Evolutionary conservation across 2,888 invertebrate genomes (phyloP), one percentile per base, ranked within the genome.

Genomic region (Tethea ocularis): DNA sequence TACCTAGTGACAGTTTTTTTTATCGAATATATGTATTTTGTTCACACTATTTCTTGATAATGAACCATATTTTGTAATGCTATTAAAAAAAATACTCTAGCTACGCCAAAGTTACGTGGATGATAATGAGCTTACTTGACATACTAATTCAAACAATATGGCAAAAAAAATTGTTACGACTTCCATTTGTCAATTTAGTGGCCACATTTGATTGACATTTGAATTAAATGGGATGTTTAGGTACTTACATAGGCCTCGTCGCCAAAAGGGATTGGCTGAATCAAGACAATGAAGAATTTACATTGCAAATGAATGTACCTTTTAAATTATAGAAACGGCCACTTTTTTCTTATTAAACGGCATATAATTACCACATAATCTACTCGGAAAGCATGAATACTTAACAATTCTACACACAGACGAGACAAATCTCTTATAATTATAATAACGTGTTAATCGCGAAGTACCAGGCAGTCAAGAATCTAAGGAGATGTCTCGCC

Each of bases 361-460:
- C 46, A 20, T 46, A 46, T 46, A 46, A 46, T 46, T 46, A 20
- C 46, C 46, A 46, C 46, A 46, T 46, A 46, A 46, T 46, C 46
- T 46, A 46, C 46, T 46, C 1, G 46, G 46, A 46, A 46, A 46
- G 20, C 46, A 46, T 46, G 46, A 46, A 46, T 46, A 46, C 46
- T 46, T 46, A 46, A 46, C 46, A 46, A 46, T 57, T 61, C 62
- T 70, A 75, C 71, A 68, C 74, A 77, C 74, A 75, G 66, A 69
- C 76, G 72, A 80, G 83, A 87, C 86, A 83, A 87, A 87, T 83
- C 82, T 79, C 71, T 70, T 73, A 72, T 77, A 80, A 83, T 81
- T 85, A 84, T 81, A 86, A 88, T 81, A 83, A 84, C 78, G 88
- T 87, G 89, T 83, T 90, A 89, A 89, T 85, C 81, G 80, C 75